phyloP scores from a whole-genome alignment of 2,797 vertebrate species.

The Hephaestus fuliginosus region DNA sequence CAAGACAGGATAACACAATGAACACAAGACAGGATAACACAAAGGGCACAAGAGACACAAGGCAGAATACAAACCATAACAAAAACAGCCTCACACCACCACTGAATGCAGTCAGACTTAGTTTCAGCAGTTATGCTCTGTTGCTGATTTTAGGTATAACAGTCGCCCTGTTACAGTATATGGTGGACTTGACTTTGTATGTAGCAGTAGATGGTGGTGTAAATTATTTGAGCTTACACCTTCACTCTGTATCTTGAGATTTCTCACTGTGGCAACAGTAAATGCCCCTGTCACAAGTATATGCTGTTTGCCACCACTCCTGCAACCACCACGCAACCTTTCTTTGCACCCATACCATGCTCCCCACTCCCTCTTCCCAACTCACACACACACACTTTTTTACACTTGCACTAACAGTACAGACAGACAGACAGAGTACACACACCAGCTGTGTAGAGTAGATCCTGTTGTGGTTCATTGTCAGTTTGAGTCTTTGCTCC shows the following conservation, averaged over 20 bases:
- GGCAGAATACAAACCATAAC: too few species aligned
- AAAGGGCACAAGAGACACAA: too few species aligned
- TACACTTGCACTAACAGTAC: not conserved
- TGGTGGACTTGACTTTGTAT: not conserved
- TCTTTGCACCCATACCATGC: not conserved
- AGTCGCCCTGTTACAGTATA: too few species aligned
- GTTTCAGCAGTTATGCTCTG: not conserved
- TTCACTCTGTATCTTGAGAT: conserved; percentile 27
- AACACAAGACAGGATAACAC: too few species aligned
- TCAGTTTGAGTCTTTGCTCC: conserved; percentile 71
- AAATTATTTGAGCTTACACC: not conserved
- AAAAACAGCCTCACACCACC: too few species aligned
- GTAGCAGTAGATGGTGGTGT: not conserved
- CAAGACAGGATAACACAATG: too few species aligned
- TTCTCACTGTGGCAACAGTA: conserved; percentile 26
- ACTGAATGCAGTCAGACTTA: too few species aligned
- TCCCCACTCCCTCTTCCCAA: too few species aligned
- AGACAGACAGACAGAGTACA: conserved; percentile 7
- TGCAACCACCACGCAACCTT: conserved; percentile 29
- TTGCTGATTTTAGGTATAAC: not conserved
- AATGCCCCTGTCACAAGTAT: conserved; percentile 12
- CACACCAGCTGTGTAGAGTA: conserved; percentile 62
- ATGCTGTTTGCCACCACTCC: conserved; percentile 10
- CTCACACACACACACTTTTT: not conserved
- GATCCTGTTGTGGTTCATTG: conserved; percentile 68